Percentiles rank a stretch among this genome's conserved stretches.
These are phyloP conservation scores for Aplocera efformata DNA, from an alignment of 2,888 invertebrate genomes.

Conservation along the genomic window DNA sequence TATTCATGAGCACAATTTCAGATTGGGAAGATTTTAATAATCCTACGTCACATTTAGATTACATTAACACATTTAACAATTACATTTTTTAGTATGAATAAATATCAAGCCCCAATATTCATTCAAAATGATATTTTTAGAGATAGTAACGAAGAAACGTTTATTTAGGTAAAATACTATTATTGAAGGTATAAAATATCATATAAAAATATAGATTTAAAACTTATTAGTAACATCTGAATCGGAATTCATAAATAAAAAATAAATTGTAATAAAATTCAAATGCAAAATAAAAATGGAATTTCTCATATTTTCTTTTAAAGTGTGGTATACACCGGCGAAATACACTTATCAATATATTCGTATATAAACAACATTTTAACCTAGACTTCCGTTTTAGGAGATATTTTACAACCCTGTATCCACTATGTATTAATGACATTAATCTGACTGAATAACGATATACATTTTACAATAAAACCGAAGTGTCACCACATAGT, in stretches of 20 bases:
- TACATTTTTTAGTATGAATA: conserved; percentile 18
- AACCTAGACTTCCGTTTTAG: conserved; percentile 68
- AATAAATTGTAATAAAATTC: conserved; percentile 44
- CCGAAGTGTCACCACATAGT: conserved; percentile 31
- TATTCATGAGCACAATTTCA: conserved; percentile 72
- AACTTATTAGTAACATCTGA: conserved; percentile 41
- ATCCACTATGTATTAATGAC: conserved; percentile 76
- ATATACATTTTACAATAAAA: conserved; percentile 33
- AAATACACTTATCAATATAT: conserved; percentile 71
- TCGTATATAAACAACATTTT: conserved; percentile 74
- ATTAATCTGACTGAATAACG: conserved; percentile 57
- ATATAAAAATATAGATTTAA: conserved; percentile 50
- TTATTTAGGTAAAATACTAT: conserved; percentile 13
- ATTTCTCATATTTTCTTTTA: conserved; percentile 55
- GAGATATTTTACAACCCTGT: conserved; percentile 81
- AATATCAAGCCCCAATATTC: conserved; percentile 24
- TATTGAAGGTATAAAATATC: conserved; percentile 22
- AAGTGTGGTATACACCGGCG: conserved; percentile 64
- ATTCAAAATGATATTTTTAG: conserved; percentile 26
- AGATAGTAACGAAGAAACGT: conserved; percentile 13
- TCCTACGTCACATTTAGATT: conserved; percentile 28
- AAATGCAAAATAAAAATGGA: conserved; percentile 70
- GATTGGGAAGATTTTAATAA: conserved; percentile 61
- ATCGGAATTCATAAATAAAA: conserved; percentile 50
- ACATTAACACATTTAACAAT: conserved; percentile 22